Evolutionary conservation across 2,888 invertebrate species (phyloP), one percentile per base, ranked within the genome.

Genomic region (Candidula unifasciata): DNA sequence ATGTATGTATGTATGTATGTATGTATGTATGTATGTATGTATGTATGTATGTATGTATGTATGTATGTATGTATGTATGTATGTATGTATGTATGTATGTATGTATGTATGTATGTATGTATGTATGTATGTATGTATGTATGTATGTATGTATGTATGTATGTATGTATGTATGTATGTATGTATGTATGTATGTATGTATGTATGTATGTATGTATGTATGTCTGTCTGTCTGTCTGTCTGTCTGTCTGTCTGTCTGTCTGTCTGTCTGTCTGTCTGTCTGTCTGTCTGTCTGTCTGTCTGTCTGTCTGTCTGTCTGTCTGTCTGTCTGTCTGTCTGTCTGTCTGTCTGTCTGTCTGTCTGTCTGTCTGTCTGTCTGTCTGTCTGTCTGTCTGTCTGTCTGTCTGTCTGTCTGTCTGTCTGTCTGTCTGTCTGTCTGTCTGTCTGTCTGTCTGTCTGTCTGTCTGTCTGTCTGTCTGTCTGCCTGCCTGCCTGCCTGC

Each of bases 211-310:
- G 44, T 44, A 44, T 44, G 44, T 44, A 44, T 44, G 44, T 44
- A 44, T 44, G 44, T 44, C 60, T 60, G n/a, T 60, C 60, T 60
- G n/a, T 60, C 60, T 60, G n/a, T 60, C 60, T 60, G n/a, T 60
- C 60, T 60, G n/a, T 60, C 60, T 60, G n/a, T 60, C 60, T 60
- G n/a, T 60, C 60, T 60, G n/a, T 60, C 60, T 60, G n/a, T 60
- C 60, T 60, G n/a, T 60, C 60, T 60, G n/a, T 60, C 60, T 60
- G n/a, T 60, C 60, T 60, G n/a, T 60, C 60, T n/a, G n/a, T 60
- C 60, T n/a, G n/a, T 60, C 60, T n/a, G n/a, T 60, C 60, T n/a
- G n/a, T 60, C 60, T n/a, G n/a, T 60, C 60, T n/a, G n/a, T 60
- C 60, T n/a, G n/a, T 60, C 60, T n/a, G n/a, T 60, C 60, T n/a